Percentiles rank a stretch among this genome's conserved stretches.
Conservation (phyloP, 2,797 vertebrate genomes). For the Melopsittacus undulatus region DNA sequence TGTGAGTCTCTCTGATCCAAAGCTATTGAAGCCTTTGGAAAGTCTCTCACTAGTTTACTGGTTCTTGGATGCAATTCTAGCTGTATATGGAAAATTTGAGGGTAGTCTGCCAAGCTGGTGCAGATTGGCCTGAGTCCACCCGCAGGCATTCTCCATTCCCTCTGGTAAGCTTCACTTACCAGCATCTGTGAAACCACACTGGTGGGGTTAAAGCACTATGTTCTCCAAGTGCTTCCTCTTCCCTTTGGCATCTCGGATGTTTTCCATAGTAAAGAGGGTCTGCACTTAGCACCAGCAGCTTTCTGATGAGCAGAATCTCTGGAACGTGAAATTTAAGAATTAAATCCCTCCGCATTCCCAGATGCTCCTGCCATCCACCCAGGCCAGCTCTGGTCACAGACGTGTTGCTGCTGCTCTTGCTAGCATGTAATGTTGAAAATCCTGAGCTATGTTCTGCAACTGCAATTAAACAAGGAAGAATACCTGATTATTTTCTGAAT, state of each 20-base stretch:
- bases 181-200: not conserved
- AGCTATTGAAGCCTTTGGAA: not conserved
- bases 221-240: not conserved
- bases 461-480: not conserved
- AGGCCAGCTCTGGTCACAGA: not conserved
- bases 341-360: not conserved
- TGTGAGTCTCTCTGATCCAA: not conserved
- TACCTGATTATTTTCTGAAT: not conserved
- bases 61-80: not conserved
- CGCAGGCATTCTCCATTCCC: fast-evolving
- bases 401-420: not conserved
- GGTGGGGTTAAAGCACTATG: not conserved
- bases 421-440: not conserved
- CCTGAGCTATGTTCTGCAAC: not conserved
- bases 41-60: not conserved
- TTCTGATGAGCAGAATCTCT: not conserved
- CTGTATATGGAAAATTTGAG: not conserved
- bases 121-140: not conserved
- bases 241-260: not conserved
- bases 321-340: constrained; percentile 7
- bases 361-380: not conserved
- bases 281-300: not conserved
- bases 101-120: not conserved
- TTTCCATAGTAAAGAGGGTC: not conserved
- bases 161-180: fast-evolving